phyloP scores from a whole-genome alignment of 2,113 vertebrate genomes.

The Brachyhypopomus occidentalis region DNA sequence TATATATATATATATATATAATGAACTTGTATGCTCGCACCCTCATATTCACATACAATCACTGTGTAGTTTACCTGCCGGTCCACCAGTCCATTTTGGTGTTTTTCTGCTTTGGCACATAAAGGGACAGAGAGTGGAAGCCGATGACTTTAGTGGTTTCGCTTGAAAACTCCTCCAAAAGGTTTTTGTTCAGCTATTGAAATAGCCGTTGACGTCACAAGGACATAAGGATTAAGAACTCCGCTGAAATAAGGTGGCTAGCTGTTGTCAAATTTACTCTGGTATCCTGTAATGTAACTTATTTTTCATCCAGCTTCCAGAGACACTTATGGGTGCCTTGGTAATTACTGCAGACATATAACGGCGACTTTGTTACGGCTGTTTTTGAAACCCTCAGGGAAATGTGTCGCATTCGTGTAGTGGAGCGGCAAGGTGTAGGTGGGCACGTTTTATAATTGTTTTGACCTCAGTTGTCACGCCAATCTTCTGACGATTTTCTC shows the following conservation, averaged over 20 bases:
- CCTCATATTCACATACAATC: too few relatives aligned
- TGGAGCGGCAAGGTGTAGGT: background rate
- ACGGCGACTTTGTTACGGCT: background rate
- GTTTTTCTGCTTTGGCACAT: background rate
- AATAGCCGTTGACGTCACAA: background rate
- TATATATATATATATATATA: background rate
- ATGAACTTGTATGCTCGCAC: too few relatives aligned
- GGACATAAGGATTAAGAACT: background rate
- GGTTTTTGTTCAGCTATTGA: background rate
- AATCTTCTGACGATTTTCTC: slow-evolving; percentile 23
- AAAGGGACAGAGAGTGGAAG: background rate
- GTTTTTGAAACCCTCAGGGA: background rate
- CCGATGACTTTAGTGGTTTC: background rate
- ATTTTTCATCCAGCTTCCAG: too few relatives aligned
- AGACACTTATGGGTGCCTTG: too few relatives aligned
- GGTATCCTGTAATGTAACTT: background rate
- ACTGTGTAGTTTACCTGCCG: too few relatives aligned
- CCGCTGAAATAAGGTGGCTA: background rate
- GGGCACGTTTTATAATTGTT: background rate
- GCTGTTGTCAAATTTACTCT: background rate
- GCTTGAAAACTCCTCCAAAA: background rate
- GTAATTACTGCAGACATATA: too few relatives aligned
- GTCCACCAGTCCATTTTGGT: too few relatives aligned
- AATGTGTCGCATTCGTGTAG: background rate
- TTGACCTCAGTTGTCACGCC: slow-evolving; percentile 14